Percentiles rank a stretch among this genome's conserved stretches.
These are phyloP conservation scores for Dexiosoma caninum DNA, from an alignment of 2,888 invertebrate species.

Conservation along the genomic window DNA sequence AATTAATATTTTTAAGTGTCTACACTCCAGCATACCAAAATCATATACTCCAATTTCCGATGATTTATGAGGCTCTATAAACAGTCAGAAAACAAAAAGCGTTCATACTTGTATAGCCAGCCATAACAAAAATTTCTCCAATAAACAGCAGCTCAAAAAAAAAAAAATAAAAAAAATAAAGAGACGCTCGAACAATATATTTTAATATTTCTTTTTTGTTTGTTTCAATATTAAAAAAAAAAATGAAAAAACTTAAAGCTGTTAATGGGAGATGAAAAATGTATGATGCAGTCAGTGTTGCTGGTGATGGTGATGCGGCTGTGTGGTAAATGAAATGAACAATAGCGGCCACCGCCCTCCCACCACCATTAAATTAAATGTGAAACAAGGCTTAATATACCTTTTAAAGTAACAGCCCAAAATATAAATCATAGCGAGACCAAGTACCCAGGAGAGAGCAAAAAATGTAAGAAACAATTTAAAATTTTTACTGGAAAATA, in stretches of 20 bases:
- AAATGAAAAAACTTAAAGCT: slow-evolving; percentile 9
- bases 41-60: slow-evolving; percentile 59
- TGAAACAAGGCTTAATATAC: slow-evolving; percentile 63
- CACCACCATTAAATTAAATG: slow-evolving; percentile 63
- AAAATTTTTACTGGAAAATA: background rate
- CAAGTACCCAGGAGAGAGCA: background rate
- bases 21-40: slow-evolving; percentile 51
- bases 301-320: too few species aligned
- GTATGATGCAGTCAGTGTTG: slow-evolving; percentile 18
- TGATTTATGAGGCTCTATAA: slow-evolving; percentile 57
- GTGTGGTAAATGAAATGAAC: slow-evolving; percentile 46
- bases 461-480: background rate
- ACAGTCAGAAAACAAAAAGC: background rate
- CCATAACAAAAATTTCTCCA: slow-evolving; percentile 48
- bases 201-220: background rate
- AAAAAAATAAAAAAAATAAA: slow-evolving; percentile 5
- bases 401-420: slow-evolving; percentile 60
- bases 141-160: background rate
- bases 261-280: slow-evolving; percentile 40
- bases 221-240: background rate
- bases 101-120: slow-evolving; percentile 16
- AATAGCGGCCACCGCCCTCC: slow-evolving; percentile 57
- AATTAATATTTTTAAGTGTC: slow-evolving; percentile 60
- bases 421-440: slow-evolving; percentile 62
- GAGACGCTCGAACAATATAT: slow-evolving; percentile 8